A percentile compares a stretch with the other conserved stretches of the same genome.
Conservation (phyloP, 2,888 invertebrate species). For the Neoitamus cyanurus region DNA sequence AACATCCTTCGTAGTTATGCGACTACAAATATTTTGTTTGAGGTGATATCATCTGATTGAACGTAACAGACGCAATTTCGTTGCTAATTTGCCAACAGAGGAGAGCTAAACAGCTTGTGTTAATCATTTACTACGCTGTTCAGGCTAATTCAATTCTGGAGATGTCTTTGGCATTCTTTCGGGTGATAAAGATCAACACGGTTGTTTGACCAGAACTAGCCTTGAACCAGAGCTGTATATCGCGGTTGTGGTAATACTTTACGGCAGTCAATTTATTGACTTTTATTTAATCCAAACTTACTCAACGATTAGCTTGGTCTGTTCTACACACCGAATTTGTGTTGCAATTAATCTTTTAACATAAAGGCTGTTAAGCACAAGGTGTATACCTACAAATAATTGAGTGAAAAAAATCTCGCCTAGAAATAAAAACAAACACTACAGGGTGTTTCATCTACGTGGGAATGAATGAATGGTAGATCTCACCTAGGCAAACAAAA, state of each 20-base stretch:
- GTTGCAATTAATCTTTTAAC: too few relatives aligned
- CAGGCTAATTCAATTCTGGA: neutral
- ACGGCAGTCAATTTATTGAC: neutral
- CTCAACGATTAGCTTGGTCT: too few relatives aligned
- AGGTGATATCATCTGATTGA: conserved; percentile 7
- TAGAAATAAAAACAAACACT: too few relatives aligned
- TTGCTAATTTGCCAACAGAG: neutral
- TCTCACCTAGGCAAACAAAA: too few relatives aligned
- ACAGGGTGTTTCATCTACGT: too few relatives aligned
- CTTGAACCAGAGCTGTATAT: neutral
- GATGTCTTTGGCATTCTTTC: neutral
- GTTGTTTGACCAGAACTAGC: neutral
- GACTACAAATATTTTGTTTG: neutral
- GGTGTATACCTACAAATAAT: too few relatives aligned
- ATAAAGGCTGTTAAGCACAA: too few relatives aligned
- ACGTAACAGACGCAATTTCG: neutral
- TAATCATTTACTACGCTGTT: neutral
- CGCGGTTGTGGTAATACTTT: neutral
- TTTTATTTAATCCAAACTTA: neutral
- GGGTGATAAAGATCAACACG: neutral
- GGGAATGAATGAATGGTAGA: too few relatives aligned
- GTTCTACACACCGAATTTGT: neutral
- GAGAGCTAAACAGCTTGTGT: neutral
- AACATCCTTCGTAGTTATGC: neutral
- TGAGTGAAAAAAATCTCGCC: too few relatives aligned